Evolutionary conservation across 1,140 invertebrate species (phyloP).

Genomic region (Ceratoteleas bidentatus): DNA sequence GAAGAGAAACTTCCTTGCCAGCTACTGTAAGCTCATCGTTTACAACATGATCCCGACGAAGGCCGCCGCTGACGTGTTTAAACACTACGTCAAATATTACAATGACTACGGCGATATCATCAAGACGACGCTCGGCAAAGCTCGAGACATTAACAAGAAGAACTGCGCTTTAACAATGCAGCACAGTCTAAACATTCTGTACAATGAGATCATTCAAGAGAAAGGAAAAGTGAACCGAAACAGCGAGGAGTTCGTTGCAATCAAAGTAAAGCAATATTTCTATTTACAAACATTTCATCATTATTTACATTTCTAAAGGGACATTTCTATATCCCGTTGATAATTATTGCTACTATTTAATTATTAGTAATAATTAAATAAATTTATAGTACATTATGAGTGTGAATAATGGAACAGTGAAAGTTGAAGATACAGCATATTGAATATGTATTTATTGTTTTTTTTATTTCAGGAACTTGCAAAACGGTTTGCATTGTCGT

Average conservation of each 20-base stretch:
- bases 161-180: slow-evolving; percentile 97
- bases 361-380: no score
- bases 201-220: slow-evolving; percentile 86
- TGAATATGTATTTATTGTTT: no score
- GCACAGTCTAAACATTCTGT: slow-evolving; percentile 93
- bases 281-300: no score
- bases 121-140: slow-evolving; percentile 97
- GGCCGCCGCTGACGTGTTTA: slow-evolving; percentile 96
- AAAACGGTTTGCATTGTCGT: slow-evolving; percentile 97
- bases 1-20: slow-evolving; percentile 95
- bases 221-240: slow-evolving; percentile 85
- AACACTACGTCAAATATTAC: slow-evolving; percentile 99
- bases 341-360: no score
- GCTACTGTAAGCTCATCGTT: slow-evolving; percentile 98
- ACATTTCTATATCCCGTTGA: no score
- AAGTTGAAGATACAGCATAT: no score
- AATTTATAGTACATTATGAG: no score
- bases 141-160: slow-evolving; percentile 98
- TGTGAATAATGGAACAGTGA: no score
- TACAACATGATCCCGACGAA: slow-evolving; percentile 98
- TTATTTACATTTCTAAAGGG: no score
- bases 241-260: slow-evolving; percentile 90
- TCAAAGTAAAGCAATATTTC: slow-evolving; percentile 88
- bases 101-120: slow-evolving; percentile 99
- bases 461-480: slow-evolving; percentile 94